Conservation (phyloP, 2,797 vertebrate species). For the Paguma larvata region DNA sequence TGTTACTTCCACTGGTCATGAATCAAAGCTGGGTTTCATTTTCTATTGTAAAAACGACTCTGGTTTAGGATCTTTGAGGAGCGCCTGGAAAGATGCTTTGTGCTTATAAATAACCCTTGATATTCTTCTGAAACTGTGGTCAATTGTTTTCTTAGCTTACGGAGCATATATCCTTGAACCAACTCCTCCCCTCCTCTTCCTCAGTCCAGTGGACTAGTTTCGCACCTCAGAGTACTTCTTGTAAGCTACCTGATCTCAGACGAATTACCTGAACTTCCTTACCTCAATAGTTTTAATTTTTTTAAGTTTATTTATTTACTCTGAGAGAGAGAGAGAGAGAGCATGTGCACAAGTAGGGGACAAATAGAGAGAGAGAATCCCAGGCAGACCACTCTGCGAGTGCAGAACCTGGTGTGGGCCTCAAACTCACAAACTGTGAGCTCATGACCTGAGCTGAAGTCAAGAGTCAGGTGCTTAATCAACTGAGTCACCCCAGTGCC, state of each 20-base stretch:
- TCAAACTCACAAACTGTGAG: no score
- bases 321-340: no score
- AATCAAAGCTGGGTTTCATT: background rate
- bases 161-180: background rate
- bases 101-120: background rate
- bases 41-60: background rate
- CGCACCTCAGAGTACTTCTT: background rate
- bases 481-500: no score
- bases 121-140: background rate
- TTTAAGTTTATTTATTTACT: no score
- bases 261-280: background rate
- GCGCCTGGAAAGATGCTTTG: background rate
- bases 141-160: background rate
- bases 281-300: background rate
- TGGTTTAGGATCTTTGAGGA: background rate
- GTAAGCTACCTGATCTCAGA: background rate
- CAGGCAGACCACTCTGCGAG: no score
- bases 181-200: fast-evolving
- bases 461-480: no score
- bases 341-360: no score
- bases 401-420: no score
- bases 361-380: no score
- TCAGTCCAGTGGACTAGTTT: background rate
- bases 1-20: background rate
- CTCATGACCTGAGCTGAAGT: no score